These are phyloP conservation scores for Dascillus cervinus DNA, from an alignment of 2,888 invertebrate genomes.

Conservation along the genomic window DNA sequence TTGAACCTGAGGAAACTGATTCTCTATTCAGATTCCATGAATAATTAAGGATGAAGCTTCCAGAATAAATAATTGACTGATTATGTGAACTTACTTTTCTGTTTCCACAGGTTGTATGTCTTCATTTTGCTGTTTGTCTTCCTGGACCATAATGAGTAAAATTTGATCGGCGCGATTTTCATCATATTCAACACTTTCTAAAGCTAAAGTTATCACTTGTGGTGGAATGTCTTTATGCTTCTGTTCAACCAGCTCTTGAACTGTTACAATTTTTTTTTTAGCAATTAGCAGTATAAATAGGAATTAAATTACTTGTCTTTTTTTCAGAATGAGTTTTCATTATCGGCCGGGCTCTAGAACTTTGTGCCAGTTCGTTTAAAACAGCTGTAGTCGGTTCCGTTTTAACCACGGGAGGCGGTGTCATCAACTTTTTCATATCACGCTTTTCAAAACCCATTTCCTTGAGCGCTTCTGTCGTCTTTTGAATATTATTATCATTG, in stretches of 20 bases:
- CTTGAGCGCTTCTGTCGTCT: constrained; percentile 72
- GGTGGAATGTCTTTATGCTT: constrained; percentile 72
- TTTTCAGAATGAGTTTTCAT: constrained; percentile 65
- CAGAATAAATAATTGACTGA: too few relatives aligned
- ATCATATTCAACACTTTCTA: constrained; percentile 83
- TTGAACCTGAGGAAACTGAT: too few relatives aligned
- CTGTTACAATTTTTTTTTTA: too few relatives aligned
- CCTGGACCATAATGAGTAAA: constrained; percentile 61
- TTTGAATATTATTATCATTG: constrained; percentile 86
- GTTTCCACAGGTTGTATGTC: too few relatives aligned
- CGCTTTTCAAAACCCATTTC: constrained; percentile 77
- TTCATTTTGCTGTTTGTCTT: too few relatives aligned
- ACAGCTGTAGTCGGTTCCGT: constrained; percentile 26
- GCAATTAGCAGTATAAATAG: too few relatives aligned
- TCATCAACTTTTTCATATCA: too few relatives aligned
- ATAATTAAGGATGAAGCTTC: too few relatives aligned
- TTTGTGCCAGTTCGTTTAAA: constrained; percentile 2
- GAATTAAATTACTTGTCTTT: constrained; percentile 49
- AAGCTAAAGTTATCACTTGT: constrained; percentile 72
- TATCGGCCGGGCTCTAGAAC: too few relatives aligned
- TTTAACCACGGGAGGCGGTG: constrained; percentile 40
- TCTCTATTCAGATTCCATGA: too few relatives aligned
- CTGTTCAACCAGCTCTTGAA: constrained; percentile 60
- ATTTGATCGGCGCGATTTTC: constrained; percentile 76
- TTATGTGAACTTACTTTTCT: too few relatives aligned